Conservation (phyloP, 37 sponge, comb jelly and placozoan species). For the Tethya wilhelma region DNA sequence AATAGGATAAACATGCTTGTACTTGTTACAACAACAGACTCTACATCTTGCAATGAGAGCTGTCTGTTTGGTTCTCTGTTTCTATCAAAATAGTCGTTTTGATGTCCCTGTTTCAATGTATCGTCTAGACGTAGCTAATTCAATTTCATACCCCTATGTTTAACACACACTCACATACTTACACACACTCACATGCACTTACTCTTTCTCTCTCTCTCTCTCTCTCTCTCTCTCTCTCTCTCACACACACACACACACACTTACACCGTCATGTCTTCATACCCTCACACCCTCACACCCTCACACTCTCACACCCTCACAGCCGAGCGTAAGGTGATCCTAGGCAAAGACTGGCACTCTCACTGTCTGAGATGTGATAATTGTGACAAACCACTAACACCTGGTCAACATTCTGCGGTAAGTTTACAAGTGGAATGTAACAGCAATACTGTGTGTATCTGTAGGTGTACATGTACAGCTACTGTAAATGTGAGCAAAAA, state of each 20-base stretch:
- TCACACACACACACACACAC: slow-evolving; percentile 1
- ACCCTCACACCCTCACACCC: slow-evolving; percentile 7
- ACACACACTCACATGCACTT: neutral
- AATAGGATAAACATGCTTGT: no score
- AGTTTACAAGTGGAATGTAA: no score
- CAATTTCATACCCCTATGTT: no score
- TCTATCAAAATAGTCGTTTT: no score
- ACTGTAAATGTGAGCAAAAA: neutral
- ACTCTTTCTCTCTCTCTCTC: slow-evolving; percentile 16
- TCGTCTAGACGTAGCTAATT: no score
- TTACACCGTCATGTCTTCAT: neutral
- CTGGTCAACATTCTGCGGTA: slow-evolving; percentile 82
- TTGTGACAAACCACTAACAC: slow-evolving; percentile 75
- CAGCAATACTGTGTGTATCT: no score
- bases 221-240: slow-evolving; percentile 3
- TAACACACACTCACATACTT: no score
- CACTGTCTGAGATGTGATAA: slow-evolving; percentile 73
- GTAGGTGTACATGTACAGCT: neutral
- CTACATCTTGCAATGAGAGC: no score
- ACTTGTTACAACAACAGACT: no score
- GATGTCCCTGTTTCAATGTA: no score
- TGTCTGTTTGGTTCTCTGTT: no score
- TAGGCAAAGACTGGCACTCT: slow-evolving; percentile 88
- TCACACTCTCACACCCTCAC: slow-evolving; percentile 11
- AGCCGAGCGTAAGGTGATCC: slow-evolving; percentile 76